Base-by-base conservation (phyloP, 2,797 vertebrate species). In the Sebastiscus albofasciatus region DNA sequence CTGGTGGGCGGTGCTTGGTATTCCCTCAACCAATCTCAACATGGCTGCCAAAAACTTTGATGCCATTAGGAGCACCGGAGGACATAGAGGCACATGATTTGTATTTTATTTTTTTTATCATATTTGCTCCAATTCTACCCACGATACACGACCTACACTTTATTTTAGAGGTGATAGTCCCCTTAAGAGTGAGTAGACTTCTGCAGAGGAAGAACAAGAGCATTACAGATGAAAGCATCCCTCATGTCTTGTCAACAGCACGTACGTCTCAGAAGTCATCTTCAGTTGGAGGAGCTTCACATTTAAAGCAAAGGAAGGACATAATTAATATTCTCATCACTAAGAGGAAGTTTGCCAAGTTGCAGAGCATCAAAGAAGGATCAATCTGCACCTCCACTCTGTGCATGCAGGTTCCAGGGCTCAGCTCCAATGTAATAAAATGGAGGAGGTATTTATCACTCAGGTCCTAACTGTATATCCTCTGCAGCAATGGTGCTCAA, bases 301-400 rank as follows among this genome's bases (percentile, higher is more conserved):
- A 62, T 75, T 79, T 76, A 74, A 82, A 82, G 67, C 79, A 72
- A 90, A 86, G 81, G 75, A 93, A 92, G 91, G 90, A 73, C 90
- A 73, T 68, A 82, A 93, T 94, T 94, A 90, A 87, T 90, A 93
- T 95, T 94, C 94, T 77, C 52, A 91, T 90, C 92, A 91, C 84
- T 82, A 71, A 62, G 8, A 68, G 85, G 78, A 92, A 73, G 81
- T 91, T 93, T 92, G 89, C 87, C 85, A 85, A 92, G 80, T 86
- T 93, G 77, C 79, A 87, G 70, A 86, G 81, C 86, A 85, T 93
- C 87, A 90, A 83, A 90, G 84, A 89, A 71, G 79, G 89, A 83
- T 92, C 85, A 89, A 88, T 90, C 81, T 81, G 77, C 24, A 54
- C 56, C 77, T 87, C 75, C 54, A 70, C 81, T 80, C 77, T 80